Evolutionary conservation across 2,888 invertebrate species (phyloP), one percentile per base, ranked within the genome.

Genomic region (Latrodectus elegans): DNA sequence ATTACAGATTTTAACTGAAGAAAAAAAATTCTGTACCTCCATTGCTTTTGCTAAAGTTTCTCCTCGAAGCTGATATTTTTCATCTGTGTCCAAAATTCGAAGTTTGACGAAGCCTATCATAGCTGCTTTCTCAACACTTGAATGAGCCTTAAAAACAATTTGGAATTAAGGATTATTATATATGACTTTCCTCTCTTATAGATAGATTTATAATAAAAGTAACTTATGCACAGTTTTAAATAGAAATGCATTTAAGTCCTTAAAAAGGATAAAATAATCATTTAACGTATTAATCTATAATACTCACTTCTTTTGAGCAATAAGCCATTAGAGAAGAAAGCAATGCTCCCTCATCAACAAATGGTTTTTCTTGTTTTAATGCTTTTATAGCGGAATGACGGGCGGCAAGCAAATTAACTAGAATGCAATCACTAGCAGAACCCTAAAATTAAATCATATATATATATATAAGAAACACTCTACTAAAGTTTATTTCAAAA

Each of bases 101-200:
- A 97, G 92, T 92, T 97, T 97, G 12, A 97, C 97, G 91, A 97
- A 97, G 91, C 95, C 95, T 91, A 97, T 97, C 97, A 97, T 97
- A 4, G 97, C 97, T 4, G 97, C 96, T 92, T 97, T 97, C 92
- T 97, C 97, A 6, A 97, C 97, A 91, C 96, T 96, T 55, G 97
- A 97, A 92, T 97, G 97, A 51, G 97, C 95, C 87, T 90, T 76
- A 76, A 83, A 22, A 22, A 22, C 22, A 22, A 22, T 22, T 22
- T 22, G 22, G 1, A 22, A 22, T 22, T 22, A 1, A 22, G 1
- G 22, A 22, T 22, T 22, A 22, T 22, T 22, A 22, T 22, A 22
- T 22, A 22, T 22, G 22, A 22, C 22, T 22, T 22, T 22, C 22
- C 22, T 22, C 22, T 22, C 22, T 22, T 22, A 22, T 22, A 22